Evolutionary conservation across 2,888 invertebrate species (phyloP).

Genomic region (Heliconius ismenius): DNA sequence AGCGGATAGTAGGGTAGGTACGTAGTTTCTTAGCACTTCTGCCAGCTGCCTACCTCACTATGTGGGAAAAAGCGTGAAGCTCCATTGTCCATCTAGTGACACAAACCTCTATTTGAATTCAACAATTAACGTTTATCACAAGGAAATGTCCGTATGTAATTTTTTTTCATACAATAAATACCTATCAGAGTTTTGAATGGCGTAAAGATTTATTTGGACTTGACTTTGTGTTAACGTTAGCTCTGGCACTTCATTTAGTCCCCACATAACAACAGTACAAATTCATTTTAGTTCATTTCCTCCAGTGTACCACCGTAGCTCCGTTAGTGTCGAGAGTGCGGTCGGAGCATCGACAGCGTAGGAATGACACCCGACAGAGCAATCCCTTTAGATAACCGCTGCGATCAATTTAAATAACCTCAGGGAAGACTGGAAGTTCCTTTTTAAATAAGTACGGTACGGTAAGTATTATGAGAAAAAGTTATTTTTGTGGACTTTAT

Average conservation of each 20-base stretch:
- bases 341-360: conserved; percentile 19
- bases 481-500: not conserved
- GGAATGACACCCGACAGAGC: conserved; percentile 19
- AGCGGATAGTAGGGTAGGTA: too few relatives aligned
- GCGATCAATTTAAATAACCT: conserved; percentile 18
- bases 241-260: not conserved
- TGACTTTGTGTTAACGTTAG: not conserved
- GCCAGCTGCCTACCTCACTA: too few relatives aligned
- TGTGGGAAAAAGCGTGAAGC: too few relatives aligned
- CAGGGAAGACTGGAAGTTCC: not conserved
- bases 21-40: too few relatives aligned
- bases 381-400: conserved; percentile 23
- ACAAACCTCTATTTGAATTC: not conserved
- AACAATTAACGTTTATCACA: not conserved
- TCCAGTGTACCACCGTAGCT: conserved; percentile 1
- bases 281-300: conserved; percentile 10
- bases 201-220: not conserved
- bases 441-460: not conserved
- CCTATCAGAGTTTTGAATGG: too few relatives aligned
- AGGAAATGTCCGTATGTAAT: not conserved
- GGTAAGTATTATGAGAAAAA: not conserved
- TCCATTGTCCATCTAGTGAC: too few relatives aligned
- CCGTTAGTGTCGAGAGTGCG: conserved; percentile 27
- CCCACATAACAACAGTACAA: not conserved
- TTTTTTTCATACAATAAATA: too few relatives aligned